Base-by-base conservation (phyloP, 2,113 vertebrate species). In the Cryptoleucopteryx plumbea region DNA sequence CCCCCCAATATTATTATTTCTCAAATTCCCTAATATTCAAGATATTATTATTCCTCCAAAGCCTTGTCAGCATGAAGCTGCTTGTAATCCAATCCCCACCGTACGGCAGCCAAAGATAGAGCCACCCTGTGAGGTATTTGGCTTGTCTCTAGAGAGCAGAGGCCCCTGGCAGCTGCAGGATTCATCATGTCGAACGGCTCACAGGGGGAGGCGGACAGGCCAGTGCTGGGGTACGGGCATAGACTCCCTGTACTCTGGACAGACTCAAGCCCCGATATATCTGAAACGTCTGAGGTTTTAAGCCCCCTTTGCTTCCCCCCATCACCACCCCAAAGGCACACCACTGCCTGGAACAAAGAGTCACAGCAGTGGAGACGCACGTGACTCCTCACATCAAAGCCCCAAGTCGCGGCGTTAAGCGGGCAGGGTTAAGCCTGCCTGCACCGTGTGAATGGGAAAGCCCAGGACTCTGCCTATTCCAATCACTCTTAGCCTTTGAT, bases 11-110 rank as follows among this genome's bases (percentile, higher is more conserved):
- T 87, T 91, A 93, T 94, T 97, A 97, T 91, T 86, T 58, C 63
- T 82, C 89, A 87, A 96, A 96, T 96, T 94, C 92, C 58, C 16
- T 93, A 97, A 87, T 95, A 94, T 93, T 97, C 68, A 53, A 89
- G 92, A 90, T 94, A 95, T 66, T 95, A 88, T 94, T 96, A 93
- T 94, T 94, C 58, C 89, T 96, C 81, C 70, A 90, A 91, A 96
- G 91, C 66, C 86, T 75, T 93, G 91, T 88, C 89, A 96, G 94
- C 74, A 9, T 59, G 96, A 95, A 97, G 86, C 89, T 62, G 74
- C 93, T 95, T 96, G 96, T 97, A 97, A 97, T 97, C 95, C 93
- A 87, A 94, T 95, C 96, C 84, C n/a, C 0, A 2, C 82, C 11
- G 5, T 34, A 81, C 59, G 0, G 84, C 84, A 91, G 91, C 91